phyloP scores from a whole-genome alignment of 2,113 vertebrate species.

The Ancistrus triradiatus region DNA sequence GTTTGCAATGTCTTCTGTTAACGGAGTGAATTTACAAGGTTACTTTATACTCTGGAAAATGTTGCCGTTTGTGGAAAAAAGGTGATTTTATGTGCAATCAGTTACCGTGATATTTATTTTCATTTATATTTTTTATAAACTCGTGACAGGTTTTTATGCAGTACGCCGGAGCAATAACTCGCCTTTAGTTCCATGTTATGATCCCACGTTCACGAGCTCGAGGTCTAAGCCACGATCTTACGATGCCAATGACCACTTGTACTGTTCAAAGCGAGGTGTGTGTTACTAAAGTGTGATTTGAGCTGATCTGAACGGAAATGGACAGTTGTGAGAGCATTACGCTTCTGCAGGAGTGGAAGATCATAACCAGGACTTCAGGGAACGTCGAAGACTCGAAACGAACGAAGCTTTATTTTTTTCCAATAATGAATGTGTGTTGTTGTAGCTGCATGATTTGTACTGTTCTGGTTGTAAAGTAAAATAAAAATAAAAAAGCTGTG shows the following conservation, averaged over 20 bases:
- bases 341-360: no score
- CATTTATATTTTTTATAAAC: conserved; percentile 66
- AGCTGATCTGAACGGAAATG: not conserved
- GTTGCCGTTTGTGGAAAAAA: conserved; percentile 63
- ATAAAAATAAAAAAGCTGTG: conserved; percentile 35
- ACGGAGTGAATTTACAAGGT: no score
- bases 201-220: conserved; percentile 11
- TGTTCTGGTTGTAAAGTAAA: conserved; percentile 48
- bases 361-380: conserved; percentile 42
- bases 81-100: conserved; percentile 87
- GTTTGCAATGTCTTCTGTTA: no score
- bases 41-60: conserved; percentile 61
- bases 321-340: not conserved
- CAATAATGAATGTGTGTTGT: conserved; percentile 46
- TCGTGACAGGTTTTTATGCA: conserved; percentile 71
- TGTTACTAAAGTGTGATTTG: conserved; percentile 50
- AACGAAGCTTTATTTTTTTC: conserved; percentile 64
- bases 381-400: conserved; percentile 37
- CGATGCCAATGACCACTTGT: conserved; percentile 56
- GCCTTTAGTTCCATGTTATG: conserved; percentile 43
- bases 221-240: not conserved
- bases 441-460: conserved; percentile 64
- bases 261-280: conserved; percentile 64
- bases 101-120: conserved; percentile 76
- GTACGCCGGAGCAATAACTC: conserved; percentile 76